Evolutionary conservation across 2,797 vertebrate species (phyloP), one percentile per base, ranked within the genome.

Genomic region (Sphenodon punctatus): DNA sequence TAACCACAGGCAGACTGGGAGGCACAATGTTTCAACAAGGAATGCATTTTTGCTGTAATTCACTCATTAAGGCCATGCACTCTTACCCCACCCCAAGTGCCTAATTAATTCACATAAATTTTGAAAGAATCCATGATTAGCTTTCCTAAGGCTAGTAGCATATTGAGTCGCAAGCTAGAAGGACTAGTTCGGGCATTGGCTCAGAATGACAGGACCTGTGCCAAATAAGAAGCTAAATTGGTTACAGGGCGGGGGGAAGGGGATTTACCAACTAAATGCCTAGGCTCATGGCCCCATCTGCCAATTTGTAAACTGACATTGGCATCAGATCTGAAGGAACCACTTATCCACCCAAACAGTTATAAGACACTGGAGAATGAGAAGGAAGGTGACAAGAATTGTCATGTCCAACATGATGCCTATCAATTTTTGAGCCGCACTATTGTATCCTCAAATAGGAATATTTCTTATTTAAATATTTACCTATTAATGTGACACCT

Each of bases 221-320:
- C 91, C 92, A 95, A 85, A 80, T 92, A 88, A 73, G 79, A 93
- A 90, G 63, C 80, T 93, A 94, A 95, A 88, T 91, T 94, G 92
- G 85, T 95, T 91, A 88, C 80, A 93, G 92, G 92, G 80, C 88
- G 74, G 71, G 90, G 87, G 88, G 72, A 87, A 85, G 43, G 75
- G 73, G 87, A 53, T 78, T 86, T 82, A 86, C 64, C 68, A 61
- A 88, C 86, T 88, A 87, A 83, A 87, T 89, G 85, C 83, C 89
- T 90, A 1, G 67, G 88, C 82, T 91, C 88, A 66, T 90, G 87
- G 83, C 74, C 88, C 90, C 92, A 85, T 89, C 89, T 95, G 83
- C 86, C 88, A 90, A 80, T 90, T 90, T 85, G 75, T n/a, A 89
- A 89, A 90, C 78, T 92, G 80, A 91, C 93, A 67, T 82, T 95